Percentiles rank a stretch among this genome's conserved stretches.
These are phyloP conservation scores for Centroberyx gerrardi DNA, from an alignment of 2,797 vertebrate genomes.

Conservation along the genomic window DNA sequence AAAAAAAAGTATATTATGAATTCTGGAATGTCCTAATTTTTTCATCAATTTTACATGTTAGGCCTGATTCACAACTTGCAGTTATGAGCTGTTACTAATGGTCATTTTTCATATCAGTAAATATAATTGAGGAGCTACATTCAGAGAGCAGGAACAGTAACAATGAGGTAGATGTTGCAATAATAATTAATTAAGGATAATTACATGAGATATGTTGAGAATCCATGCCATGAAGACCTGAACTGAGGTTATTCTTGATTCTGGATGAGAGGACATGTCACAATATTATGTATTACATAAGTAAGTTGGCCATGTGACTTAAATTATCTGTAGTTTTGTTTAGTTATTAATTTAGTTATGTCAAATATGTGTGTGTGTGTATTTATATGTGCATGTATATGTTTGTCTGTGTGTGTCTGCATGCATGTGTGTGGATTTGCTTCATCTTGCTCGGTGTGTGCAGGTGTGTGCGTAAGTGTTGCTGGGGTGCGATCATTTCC, in stretches of 20 bases:
- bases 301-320: not conserved
- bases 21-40: too few relatives aligned
- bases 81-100: too few relatives aligned
- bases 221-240: not conserved
- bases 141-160: not conserved
- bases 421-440: not conserved
- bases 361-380: slow-evolving; percentile 9
- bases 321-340: too few relatives aligned
- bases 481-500: slow-evolving; percentile 59
- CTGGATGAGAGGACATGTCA: not conserved
- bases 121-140: too few relatives aligned
- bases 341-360: not conserved
- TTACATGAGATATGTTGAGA: slow-evolving; percentile 5
- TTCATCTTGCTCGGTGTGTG: not conserved
- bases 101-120: too few relatives aligned
- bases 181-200: slow-evolving; percentile 23
- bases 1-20: too few relatives aligned
- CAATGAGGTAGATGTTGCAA: slow-evolving; percentile 2
- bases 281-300: not conserved
- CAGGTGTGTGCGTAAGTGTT: slow-evolving; percentile 15
- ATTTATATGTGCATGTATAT: not conserved
- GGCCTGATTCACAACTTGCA: too few relatives aligned
- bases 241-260: not conserved
- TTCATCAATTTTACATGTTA: too few relatives aligned
- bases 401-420: not conserved